Evolutionary conservation across 1,140 invertebrate genomes (phyloP), one percentile per base, ranked within the genome.

Genomic region (Meteorus sp.): DNA sequence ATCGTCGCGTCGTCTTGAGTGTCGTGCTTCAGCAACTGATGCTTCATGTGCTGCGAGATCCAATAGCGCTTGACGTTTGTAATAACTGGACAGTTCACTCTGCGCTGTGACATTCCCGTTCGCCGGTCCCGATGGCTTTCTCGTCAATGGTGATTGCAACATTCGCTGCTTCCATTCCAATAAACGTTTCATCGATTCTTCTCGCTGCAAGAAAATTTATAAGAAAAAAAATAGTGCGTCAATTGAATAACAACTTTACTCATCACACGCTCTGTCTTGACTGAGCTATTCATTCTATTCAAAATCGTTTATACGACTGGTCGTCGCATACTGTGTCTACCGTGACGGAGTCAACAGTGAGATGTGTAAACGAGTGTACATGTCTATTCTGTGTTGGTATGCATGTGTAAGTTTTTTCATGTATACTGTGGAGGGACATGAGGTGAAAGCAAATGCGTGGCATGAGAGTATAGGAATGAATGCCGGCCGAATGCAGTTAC

Each of bases 101-200:
- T 78, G 78, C 2, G 68, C 68, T 0, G 66, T 69, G n/a, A 33
- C 17, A 19, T 79, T 61, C 64, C 83, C 56, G 75, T 68, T 74
- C 55, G 78, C 65, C 58, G 85, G 68, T 2, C 71, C 74, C 0
- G 85, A 85, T 39, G 87, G 85, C 76, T 93, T 93, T 53, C 90
- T 84, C 15, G 91, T 93, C 53, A 94, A 73, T 9, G 93, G 92
- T 15, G 90, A 92, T 72, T 94, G 92, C 60, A 94, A 78, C 93
- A 95, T 95, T 67, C 92, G 83, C 76, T 95, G 92, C 74, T 95
- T 95, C 93, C 93, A 95, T 78, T 94, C 92, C 8, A 94, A 77
- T 57, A 95, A 75, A 9, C 93, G 83, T 78, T 92, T 93, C 91
- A 95, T 94, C 3, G 92, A 94, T 77, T 94, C 92, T 81, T 94